Percentiles rank a stretch among this genome's conserved stretches.
phyloP scores from a whole-genome alignment of 2,113 vertebrate genomes.

The Toxotes jaculatrix region DNA sequence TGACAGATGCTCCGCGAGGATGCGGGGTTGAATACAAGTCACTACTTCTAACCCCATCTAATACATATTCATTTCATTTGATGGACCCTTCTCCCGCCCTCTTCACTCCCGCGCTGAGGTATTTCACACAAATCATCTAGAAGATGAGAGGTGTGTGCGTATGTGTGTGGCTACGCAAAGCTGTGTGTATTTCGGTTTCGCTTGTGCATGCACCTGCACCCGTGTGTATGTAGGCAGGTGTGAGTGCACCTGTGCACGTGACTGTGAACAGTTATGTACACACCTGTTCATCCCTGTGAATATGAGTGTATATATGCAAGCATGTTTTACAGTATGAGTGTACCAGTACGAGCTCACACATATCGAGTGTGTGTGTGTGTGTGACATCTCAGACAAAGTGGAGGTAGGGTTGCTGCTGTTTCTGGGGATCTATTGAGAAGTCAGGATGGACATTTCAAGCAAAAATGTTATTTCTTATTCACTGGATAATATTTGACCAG shows the following conservation, averaged over 20 bases:
- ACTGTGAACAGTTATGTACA: conserved; percentile 9
- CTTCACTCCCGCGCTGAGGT: conserved; percentile 51
- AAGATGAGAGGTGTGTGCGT: conserved; percentile 40
- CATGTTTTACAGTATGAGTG: conserved; percentile 19
- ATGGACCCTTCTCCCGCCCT: conserved; percentile 70
- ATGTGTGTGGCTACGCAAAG: neutral
- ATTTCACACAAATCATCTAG: conserved; percentile 60
- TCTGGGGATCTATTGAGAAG: conserved; percentile 26
- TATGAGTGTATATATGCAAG: conserved; percentile 7
- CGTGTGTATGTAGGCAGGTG: conserved; percentile 7
- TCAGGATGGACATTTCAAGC: too few species aligned
- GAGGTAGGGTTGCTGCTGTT: conserved; percentile 41
- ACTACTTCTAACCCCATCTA: conserved; percentile 70
- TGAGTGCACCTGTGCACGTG: conserved; percentile 21
- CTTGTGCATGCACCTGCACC: conserved; percentile 5
- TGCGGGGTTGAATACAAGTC: conserved; percentile 72
- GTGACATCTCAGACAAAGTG: conserved; percentile 29
- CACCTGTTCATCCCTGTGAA: conserved; percentile 29
- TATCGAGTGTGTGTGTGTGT: neutral
- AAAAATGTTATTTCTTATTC: too few species aligned
- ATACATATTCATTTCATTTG: conserved; percentile 81
- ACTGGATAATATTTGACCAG: too few species aligned
- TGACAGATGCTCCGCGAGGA: conserved; percentile 70
- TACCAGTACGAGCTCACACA: neutral
- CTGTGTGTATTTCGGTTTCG: conserved; percentile 15